Percentiles rank a stretch among this genome's conserved stretches.
These are phyloP conservation scores for Gallinago undulata DNA, from an alignment of 2,113 vertebrate genomes.

Conservation along the genomic window DNA sequence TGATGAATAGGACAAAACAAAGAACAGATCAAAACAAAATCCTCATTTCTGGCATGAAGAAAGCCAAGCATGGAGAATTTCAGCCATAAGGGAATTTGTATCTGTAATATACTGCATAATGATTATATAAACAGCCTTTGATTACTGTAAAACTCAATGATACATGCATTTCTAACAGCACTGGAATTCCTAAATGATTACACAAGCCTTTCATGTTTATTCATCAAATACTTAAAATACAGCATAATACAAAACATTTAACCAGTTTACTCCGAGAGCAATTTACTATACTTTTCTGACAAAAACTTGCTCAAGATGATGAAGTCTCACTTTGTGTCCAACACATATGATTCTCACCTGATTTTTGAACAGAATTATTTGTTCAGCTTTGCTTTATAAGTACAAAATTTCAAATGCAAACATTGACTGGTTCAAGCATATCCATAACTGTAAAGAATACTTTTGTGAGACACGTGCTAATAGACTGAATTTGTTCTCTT, in stretches of 20 bases:
- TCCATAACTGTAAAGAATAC: neutral
- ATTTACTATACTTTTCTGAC: neutral
- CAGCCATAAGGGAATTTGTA: neutral
- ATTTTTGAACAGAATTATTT: neutral
- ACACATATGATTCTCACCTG: neutral
- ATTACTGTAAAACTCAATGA: slow-evolving; percentile 37
- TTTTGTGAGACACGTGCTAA: neutral
- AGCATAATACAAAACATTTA: slow-evolving; percentile 18
- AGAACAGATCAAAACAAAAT: neutral
- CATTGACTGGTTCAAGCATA: neutral
- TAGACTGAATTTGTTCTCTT: neutral
- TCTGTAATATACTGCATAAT: slow-evolving; percentile 13
- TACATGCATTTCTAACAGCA: neutral
- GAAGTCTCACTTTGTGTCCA: rapidly evolving
- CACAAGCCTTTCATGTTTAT: slow-evolving; percentile 36
- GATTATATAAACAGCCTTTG: slow-evolving; percentile 23
- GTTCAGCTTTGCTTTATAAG: neutral
- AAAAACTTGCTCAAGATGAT: neutral
- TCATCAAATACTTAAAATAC: slow-evolving; percentile 34
- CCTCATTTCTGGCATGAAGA: neutral
- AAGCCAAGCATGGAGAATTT: slow-evolving; percentile 5
- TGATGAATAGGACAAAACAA: neutral
- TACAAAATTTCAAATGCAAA: neutral
- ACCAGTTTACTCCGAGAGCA: neutral
- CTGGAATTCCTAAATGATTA: neutral